Evolutionary conservation across 2,113 vertebrate genomes (phyloP).

Genomic region (Sakesphorus luctuosus): DNA sequence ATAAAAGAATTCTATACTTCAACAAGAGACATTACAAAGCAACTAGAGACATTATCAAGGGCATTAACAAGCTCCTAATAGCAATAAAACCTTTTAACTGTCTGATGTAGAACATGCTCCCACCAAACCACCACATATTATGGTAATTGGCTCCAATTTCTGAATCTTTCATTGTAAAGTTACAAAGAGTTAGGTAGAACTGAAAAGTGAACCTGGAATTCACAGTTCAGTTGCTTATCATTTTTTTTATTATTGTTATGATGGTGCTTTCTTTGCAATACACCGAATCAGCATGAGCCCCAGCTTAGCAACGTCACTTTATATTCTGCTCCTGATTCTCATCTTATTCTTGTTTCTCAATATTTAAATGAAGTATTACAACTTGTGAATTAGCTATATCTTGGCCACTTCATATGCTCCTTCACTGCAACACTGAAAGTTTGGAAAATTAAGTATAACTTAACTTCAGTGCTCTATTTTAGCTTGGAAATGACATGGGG

Average conservation of each 20-base stretch:
- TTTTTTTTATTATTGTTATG: conserved; percentile 8
- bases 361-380: background rate
- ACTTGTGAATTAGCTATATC: background rate
- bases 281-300: background rate
- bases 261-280: background rate
- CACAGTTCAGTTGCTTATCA: conserved; percentile 21
- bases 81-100: conserved; percentile 88
- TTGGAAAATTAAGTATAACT: background rate
- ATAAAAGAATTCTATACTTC: conserved; percentile 88
- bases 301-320: background rate
- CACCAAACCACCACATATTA: conserved; percentile 83
- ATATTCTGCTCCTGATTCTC: background rate
- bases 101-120: conserved; percentile 82
- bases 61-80: conserved; percentile 86
- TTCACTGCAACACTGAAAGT: background rate
- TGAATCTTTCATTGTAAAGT: conserved; percentile 77
- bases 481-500: background rate
- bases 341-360: conserved; percentile 35
- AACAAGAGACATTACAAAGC: conserved; percentile 87
- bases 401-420: background rate
- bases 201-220: conserved; percentile 68
- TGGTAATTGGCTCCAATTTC: conserved; percentile 83
- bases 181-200: conserved; percentile 72
- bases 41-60: conserved; percentile 84
- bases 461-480: background rate